These are phyloP conservation scores for Parauchenoglanis punctatus DNA, from an alignment of 2,797 vertebrate genomes.

Conservation along the genomic window DNA sequence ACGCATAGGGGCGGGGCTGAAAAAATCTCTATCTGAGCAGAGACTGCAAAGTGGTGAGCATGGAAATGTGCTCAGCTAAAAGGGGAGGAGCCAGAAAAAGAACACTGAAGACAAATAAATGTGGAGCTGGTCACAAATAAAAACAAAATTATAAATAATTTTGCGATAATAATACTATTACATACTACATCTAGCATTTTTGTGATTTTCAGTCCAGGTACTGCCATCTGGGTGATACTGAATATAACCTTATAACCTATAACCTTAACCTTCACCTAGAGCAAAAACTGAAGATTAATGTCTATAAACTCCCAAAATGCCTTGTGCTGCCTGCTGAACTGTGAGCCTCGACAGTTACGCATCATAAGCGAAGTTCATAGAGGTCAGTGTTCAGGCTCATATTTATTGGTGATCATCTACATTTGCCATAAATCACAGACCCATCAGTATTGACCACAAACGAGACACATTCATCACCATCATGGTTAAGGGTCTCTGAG, in stretches of 20 bases:
- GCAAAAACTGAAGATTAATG: background rate
- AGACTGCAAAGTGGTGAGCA: background rate
- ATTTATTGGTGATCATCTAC: slow-evolving; percentile 31
- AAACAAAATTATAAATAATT: background rate
- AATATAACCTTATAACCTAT: no score
- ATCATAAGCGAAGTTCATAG: slow-evolving; percentile 12
- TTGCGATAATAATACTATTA: background rate
- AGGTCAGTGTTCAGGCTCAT: slow-evolving; percentile 42
- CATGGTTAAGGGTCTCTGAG: slow-evolving; percentile 1
- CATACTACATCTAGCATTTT: background rate
- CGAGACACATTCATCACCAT: slow-evolving; percentile 17
- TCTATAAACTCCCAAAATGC: background rate
- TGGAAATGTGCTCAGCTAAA: background rate
- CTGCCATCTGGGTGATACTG: background rate
- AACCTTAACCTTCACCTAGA: background rate
- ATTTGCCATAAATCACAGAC: slow-evolving; percentile 40
- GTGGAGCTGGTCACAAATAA: background rate
- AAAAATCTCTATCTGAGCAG: background rate
- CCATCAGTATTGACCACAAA: background rate
- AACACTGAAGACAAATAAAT: background rate
- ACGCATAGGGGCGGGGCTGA: background rate
- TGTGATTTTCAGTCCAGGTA: background rate
- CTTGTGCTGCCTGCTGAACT: slow-evolving; percentile 1
- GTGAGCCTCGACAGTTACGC: background rate
- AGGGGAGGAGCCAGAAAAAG: background rate